phyloP scores from a whole-genome alignment of 2,888 invertebrate species.

The Epirrhoe tristata region DNA sequence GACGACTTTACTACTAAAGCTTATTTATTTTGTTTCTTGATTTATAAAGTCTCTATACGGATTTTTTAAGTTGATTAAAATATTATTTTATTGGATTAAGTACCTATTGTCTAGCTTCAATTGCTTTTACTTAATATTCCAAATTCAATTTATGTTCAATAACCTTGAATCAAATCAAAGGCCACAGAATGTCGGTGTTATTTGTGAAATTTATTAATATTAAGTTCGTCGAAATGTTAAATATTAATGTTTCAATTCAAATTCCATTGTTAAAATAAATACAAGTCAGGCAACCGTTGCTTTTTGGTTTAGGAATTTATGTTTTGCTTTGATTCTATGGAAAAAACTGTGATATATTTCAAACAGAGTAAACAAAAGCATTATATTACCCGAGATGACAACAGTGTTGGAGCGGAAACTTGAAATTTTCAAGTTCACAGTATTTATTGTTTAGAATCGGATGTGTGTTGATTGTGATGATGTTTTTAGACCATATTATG shows the following conservation, averaged over 20 bases:
- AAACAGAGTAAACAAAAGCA: neutral
- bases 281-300: conserved; percentile 3
- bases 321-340: neutral
- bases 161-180: conserved; percentile 17
- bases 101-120: neutral
- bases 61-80: too few relatives aligned
- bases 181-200: conserved; percentile 27
- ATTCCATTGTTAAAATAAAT: conserved; percentile 22
- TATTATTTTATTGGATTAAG: too few relatives aligned
- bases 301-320: conserved; percentile 9
- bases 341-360: neutral
- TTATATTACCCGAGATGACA: neutral
- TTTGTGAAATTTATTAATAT: conserved; percentile 32
- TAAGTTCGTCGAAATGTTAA: conserved; percentile 22
- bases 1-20: neutral
- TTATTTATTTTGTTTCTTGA: neutral
- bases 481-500: too few relatives aligned
- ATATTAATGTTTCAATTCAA: conserved; percentile 20
- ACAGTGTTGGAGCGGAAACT: too few relatives aligned
- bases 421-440: too few relatives aligned
- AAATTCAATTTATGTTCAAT: conserved; percentile 7
- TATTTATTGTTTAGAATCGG: too few relatives aligned
- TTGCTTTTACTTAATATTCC: neutral
- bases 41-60: neutral
- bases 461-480: too few relatives aligned